Percentiles rank a stretch among this genome's conserved stretches.
Evolutionary conservation across 2,113 vertebrate species (phyloP).

Genomic region (Nothocercus nigrocapillus): DNA sequence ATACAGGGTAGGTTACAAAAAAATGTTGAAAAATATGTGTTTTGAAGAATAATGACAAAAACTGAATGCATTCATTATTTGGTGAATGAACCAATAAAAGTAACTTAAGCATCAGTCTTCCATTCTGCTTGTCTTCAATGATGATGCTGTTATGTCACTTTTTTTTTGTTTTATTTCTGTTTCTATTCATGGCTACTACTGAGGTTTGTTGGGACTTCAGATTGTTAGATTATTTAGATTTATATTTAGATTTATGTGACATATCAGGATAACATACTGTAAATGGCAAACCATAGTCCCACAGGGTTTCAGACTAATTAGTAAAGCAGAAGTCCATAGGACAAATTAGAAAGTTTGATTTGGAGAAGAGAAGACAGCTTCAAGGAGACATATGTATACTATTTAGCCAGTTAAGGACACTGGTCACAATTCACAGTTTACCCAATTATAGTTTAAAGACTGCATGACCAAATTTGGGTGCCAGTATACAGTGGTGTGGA

Average conservation of each 20-base stretch:
- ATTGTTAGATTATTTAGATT: too few relatives aligned
- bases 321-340: background rate
- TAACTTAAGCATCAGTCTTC: background rate
- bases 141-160: background rate
- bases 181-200: background rate
- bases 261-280: background rate
- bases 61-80: background rate
- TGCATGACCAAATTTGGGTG: background rate
- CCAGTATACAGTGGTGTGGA: background rate
- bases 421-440: background rate
- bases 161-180: background rate
- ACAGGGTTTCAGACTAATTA: background rate
- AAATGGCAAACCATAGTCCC: background rate
- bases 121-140: background rate
- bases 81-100: background rate
- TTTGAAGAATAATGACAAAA: background rate
- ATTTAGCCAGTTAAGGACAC: background rate
- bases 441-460: background rate
- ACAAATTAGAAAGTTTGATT: background rate
- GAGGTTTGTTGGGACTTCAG: background rate
- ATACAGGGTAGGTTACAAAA: slow-evolving; percentile 82
- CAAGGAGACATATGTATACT: background rate
- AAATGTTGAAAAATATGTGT: background rate
- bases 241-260: background rate
- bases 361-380: background rate